These are phyloP conservation scores for Balearica regulorum DNA, from an alignment of 2,797 vertebrate genomes.

Conservation along the genomic window DNA sequence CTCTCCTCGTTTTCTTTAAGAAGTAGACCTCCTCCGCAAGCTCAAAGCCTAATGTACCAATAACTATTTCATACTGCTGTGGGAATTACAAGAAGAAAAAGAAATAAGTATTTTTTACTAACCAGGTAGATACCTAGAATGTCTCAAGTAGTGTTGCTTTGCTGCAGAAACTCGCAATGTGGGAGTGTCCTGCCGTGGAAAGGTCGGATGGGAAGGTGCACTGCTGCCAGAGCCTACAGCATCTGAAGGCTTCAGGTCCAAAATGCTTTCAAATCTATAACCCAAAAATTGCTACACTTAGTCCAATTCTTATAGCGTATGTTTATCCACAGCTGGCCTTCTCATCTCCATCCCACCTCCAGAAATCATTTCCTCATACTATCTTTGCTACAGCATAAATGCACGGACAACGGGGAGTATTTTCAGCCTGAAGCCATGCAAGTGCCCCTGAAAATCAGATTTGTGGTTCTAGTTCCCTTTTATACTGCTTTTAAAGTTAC, in stretches of 20 bases:
- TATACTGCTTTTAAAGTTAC: neutral
- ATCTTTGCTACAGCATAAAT: neutral
- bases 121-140: conserved; percentile 94
- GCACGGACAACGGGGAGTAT: neutral
- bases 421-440: neutral
- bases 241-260: conserved; percentile 85
- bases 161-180: conserved; percentile 79
- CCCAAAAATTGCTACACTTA: neutral
- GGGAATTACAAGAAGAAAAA: neutral
- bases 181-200: conserved; percentile 79
- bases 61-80: neutral
- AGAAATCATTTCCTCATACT: neutral
- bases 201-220: conserved; percentile 76
- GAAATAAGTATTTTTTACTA: conserved; percentile 30
- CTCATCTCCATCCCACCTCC: neutral
- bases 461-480: neutral
- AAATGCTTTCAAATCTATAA: conserved; percentile 84
- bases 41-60: neutral
- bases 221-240: conserved; percentile 75
- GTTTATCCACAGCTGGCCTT: neutral
- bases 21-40: neutral
- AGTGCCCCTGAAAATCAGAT: neutral
- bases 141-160: conserved; percentile 91
- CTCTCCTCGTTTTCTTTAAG: neutral
- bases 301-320: neutral